These are phyloP conservation scores for Octodonta nipae DNA, from an alignment of 2,888 invertebrate genomes.

Conservation along the genomic window DNA sequence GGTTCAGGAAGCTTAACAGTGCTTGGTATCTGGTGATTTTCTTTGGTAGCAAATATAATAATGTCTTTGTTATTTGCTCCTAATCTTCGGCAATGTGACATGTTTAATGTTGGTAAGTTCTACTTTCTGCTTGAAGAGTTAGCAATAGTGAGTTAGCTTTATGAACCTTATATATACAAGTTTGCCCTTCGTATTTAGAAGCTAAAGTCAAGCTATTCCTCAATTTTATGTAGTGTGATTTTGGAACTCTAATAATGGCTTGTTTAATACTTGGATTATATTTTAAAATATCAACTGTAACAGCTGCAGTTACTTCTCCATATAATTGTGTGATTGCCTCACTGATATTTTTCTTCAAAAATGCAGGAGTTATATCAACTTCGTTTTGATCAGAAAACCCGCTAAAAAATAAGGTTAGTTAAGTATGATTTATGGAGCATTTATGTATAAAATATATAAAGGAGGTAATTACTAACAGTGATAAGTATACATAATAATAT, in stretches of 20 bases:
- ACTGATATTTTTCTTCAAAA: slow-evolving; percentile 45
- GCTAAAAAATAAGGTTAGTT: too few relatives aligned
- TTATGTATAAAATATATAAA: too few relatives aligned
- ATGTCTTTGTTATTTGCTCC: slow-evolving; percentile 58
- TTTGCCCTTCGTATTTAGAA: slow-evolving; percentile 36
- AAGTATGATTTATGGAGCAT: too few relatives aligned
- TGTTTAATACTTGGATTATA: slow-evolving; percentile 36
- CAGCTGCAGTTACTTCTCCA: slow-evolving; percentile 44
- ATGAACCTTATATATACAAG: slow-evolving; percentile 42
- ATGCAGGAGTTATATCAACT: slow-evolving; percentile 37
- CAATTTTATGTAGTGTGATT: slow-evolving; percentile 41
- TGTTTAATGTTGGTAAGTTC: slow-evolving; percentile 29
- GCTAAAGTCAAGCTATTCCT: slow-evolving; percentile 45
- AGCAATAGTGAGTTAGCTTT: slow-evolving; percentile 38
- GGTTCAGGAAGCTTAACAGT: slow-evolving; percentile 55
- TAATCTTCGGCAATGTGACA: slow-evolving; percentile 38
- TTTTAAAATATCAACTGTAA: slow-evolving; percentile 44
- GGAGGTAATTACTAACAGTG: too few relatives aligned
- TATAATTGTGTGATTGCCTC: slow-evolving; percentile 40
- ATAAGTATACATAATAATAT: too few relatives aligned
- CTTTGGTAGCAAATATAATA: slow-evolving; percentile 68
- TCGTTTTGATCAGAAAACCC: too few relatives aligned
- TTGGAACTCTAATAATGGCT: slow-evolving; percentile 43
- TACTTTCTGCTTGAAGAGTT: slow-evolving; percentile 31
- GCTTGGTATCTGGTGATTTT: slow-evolving; percentile 63